Evolutionary conservation across 2,888 invertebrate species (phyloP).

Genomic region (Morinoia aosen): DNA sequence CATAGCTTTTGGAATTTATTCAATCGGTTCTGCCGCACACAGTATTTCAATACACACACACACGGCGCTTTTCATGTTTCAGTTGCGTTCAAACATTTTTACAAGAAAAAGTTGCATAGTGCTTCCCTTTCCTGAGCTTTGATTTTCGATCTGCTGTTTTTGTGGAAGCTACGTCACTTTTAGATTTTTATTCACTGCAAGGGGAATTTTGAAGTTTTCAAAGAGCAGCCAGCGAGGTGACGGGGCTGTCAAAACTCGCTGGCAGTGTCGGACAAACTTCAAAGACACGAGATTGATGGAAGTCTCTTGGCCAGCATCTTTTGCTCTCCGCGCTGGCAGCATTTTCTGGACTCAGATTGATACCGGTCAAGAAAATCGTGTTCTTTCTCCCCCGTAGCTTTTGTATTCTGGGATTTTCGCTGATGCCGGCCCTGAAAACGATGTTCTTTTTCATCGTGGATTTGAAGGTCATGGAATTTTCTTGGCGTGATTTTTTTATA

Average conservation of each 20-base stretch:
- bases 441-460: too few species aligned
- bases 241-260: background rate
- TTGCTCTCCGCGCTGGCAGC: background rate
- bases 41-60: too few species aligned
- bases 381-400: background rate
- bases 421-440: too few species aligned
- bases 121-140: background rate
- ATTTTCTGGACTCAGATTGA: background rate
- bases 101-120: background rate
- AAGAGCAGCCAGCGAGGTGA: background rate
- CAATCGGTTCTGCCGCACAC: too few species aligned
- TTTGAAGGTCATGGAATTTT: too few species aligned
- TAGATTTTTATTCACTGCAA: background rate
- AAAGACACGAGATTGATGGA: constrained; percentile 1
- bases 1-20: too few species aligned
- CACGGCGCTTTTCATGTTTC: too few species aligned
- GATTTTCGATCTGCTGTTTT: background rate
- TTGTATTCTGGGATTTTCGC: too few species aligned
- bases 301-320: background rate
- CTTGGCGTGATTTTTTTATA: too few species aligned
- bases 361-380: background rate
- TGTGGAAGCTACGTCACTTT: background rate
- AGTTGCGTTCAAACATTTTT: too few species aligned
- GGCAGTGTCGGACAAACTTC: background rate
- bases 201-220: background rate